phyloP scores from a whole-genome alignment of 2,797 vertebrate genomes.

The Ceryle rudis region DNA sequence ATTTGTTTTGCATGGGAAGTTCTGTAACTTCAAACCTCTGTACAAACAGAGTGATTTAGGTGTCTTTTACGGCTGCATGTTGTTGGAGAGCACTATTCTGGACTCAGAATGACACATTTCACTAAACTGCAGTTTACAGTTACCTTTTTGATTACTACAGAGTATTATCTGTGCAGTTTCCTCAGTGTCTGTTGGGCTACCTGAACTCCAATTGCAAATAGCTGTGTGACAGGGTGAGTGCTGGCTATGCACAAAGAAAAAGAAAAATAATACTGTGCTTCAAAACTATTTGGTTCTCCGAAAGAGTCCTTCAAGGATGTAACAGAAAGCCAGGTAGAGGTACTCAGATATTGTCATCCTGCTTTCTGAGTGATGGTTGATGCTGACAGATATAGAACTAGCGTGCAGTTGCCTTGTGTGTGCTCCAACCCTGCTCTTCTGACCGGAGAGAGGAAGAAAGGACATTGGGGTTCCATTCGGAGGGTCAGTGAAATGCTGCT shows the following conservation, averaged over 20 bases:
- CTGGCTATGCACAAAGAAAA: not conserved
- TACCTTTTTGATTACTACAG: not conserved
- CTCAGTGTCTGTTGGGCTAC: not conserved
- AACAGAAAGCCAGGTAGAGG: not conserved
- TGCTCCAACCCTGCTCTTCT: not conserved
- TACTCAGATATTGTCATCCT: not conserved
- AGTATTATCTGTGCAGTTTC: not conserved
- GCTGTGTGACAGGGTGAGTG: not conserved
- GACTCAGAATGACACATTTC: not conserved
- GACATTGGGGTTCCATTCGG: not conserved
- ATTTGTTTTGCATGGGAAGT: not conserved
- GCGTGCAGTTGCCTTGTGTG: rapidly evolving
- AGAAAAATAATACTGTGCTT: not conserved
- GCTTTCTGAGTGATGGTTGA: not conserved
- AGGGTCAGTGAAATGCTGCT: not conserved
- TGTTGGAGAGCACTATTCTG: not conserved
- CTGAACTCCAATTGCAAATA: not conserved
- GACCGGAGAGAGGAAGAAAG: not conserved
- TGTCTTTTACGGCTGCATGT: not conserved
- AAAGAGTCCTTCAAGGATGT: not conserved
- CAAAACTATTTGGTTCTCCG: not conserved
- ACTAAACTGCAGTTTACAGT: not conserved
- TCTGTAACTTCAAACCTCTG: not conserved
- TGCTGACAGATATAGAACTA: too few species aligned
- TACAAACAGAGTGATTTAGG: not conserved